phyloP scores from a whole-genome alignment of 1,140 invertebrate species.

The Papilio dardanus region DNA sequence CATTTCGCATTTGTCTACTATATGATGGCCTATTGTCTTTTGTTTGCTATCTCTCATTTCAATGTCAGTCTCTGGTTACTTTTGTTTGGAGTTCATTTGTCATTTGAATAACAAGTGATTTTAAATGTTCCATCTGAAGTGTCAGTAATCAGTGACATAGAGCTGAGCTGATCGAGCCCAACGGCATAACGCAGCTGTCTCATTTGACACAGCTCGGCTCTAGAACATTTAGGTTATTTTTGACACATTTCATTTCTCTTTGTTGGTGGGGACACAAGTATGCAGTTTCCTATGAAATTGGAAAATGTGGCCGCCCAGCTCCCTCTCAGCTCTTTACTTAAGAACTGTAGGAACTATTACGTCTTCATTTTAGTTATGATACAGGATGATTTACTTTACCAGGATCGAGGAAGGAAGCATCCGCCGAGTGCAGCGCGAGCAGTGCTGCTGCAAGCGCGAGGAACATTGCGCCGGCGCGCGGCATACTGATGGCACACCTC shows the following conservation, averaged over 20 bases:
- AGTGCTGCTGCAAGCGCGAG: constrained; percentile 72
- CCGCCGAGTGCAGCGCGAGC: constrained; percentile 64
- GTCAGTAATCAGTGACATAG: too few relatives aligned
- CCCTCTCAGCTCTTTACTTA: too few relatives aligned
- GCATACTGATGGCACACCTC: constrained; percentile 64
- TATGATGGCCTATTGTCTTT: neutral
- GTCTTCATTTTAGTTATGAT: neutral
- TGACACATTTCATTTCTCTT: too few relatives aligned
- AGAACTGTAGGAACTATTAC: neutral
- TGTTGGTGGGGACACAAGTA: neutral
- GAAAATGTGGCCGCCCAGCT: too few relatives aligned
- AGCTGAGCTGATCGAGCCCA: too few relatives aligned
- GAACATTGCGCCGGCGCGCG: constrained; percentile 72
- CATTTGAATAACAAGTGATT: neutral
- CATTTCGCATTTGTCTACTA: neutral
- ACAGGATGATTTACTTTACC: constrained; percentile 46
- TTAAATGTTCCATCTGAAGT: too few relatives aligned
- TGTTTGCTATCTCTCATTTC: neutral
- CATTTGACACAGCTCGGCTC: too few relatives aligned
- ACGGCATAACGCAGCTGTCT: too few relatives aligned
- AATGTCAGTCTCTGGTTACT: neutral
- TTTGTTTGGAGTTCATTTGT: neutral
- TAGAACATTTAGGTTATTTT: too few relatives aligned
- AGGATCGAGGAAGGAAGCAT: constrained; percentile 73
- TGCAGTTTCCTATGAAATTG: neutral